Conservation (phyloP, 2,888 invertebrate species). For the Andrena dorsata region DNA sequence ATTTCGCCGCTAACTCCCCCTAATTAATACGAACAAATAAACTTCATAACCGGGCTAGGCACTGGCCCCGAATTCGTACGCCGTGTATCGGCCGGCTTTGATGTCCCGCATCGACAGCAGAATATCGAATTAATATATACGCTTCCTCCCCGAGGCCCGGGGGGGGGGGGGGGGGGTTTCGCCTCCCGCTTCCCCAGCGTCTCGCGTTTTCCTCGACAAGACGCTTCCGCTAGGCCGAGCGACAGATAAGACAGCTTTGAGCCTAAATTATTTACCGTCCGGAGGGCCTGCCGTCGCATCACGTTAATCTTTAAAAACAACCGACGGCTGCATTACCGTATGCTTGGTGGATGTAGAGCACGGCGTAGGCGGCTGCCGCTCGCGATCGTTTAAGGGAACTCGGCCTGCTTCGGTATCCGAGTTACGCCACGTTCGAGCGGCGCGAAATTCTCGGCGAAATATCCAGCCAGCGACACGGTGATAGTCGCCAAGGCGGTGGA, state of each 20-base stretch:
- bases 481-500: constrained; percentile 32
- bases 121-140: constrained; percentile 48
- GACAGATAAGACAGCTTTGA: constrained; percentile 64
- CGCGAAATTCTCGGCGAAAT: neutral
- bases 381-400: no score
- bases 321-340: constrained; percentile 52
- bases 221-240: constrained; percentile 30
- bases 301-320: constrained; percentile 66
- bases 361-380: neutral
- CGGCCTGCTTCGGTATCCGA: neutral
- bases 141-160: neutral
- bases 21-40: neutral
- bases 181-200: neutral
- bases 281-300: constrained; percentile 50
- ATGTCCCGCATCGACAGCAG: constrained; percentile 5
- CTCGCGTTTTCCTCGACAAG: constrained; percentile 29
- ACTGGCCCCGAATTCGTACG: neutral
- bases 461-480: neutral
- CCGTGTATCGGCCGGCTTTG: constrained; percentile 6
- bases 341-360: neutral
- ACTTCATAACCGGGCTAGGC: neutral
- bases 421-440: neutral
- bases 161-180: no score
- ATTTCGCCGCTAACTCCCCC: neutral
- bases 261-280: constrained; percentile 68